Evolutionary conservation across 2,888 invertebrate genomes (phyloP).

Genomic region (Platypus cylindrus): DNA sequence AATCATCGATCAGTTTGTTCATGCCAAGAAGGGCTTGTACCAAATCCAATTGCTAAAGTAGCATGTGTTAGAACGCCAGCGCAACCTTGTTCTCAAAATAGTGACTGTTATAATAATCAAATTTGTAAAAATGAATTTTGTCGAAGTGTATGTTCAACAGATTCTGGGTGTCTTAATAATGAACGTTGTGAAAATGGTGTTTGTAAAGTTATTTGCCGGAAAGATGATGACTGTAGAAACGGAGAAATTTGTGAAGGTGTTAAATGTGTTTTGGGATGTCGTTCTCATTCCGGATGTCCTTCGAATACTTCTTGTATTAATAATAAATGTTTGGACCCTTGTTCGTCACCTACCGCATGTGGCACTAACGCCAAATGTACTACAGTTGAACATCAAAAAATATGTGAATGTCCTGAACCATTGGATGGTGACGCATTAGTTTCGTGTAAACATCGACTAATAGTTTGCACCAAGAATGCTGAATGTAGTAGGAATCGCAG

Average conservation of each 20-base stretch:
- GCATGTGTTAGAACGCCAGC: conserved; percentile 76
- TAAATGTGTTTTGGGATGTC: conserved; percentile 68
- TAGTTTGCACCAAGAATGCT: conserved; percentile 47
- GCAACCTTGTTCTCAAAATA: conserved; percentile 59
- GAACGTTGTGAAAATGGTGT: conserved; percentile 69
- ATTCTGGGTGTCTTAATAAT: conserved; percentile 66
- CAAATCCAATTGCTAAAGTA: conserved; percentile 77
- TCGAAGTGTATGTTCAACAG: conserved; percentile 63
- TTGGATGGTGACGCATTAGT: conserved; percentile 62
- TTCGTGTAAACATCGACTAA: conserved; percentile 57
- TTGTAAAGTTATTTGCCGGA: conserved; percentile 71
- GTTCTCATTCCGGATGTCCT: conserved; percentile 66
- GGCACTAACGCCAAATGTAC: conserved; percentile 71
- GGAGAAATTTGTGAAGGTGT: conserved; percentile 79
- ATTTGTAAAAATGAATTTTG: conserved; percentile 65
- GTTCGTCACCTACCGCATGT: conserved; percentile 63
- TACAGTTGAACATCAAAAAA: conserved; percentile 56
- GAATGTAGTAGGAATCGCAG: conserved; percentile 58
- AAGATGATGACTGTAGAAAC: conserved; percentile 74
- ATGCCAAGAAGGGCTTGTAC: conserved; percentile 65
- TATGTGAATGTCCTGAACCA: conserved; percentile 59
- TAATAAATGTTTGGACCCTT: conserved; percentile 68
- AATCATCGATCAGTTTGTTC: conserved; percentile 73
- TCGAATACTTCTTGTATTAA: conserved; percentile 58
- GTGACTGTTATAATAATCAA: conserved; percentile 57